A percentile compares a stretch with the other conserved stretches of the same genome.
These are phyloP conservation scores for Hippolais icterina DNA, from an alignment of 2,113 vertebrate genomes.

Conservation along the genomic window DNA sequence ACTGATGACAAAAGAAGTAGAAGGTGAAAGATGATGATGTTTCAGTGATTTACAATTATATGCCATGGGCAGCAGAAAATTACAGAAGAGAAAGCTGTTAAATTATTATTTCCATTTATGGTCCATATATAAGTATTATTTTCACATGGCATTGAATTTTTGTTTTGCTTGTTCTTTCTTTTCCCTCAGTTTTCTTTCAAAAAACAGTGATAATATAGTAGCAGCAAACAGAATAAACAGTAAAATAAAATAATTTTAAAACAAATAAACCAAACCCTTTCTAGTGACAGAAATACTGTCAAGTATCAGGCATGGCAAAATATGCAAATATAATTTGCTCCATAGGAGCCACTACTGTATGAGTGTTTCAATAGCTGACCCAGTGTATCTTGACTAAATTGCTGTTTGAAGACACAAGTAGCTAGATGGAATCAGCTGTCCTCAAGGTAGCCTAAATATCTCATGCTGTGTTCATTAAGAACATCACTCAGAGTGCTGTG, in stretches of 20 bases:
- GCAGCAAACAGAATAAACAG: background rate
- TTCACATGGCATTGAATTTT: background rate
- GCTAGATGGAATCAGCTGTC: slow-evolving; percentile 24
- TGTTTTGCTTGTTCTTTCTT: background rate
- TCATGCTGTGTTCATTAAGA: slow-evolving; percentile 57
- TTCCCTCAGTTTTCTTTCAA: background rate
- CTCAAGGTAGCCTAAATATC: slow-evolving; percentile 42
- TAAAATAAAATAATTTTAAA: background rate
- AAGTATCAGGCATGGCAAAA: background rate
- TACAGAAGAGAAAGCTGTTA: background rate
- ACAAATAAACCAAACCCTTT: background rate
- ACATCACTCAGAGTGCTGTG: background rate
- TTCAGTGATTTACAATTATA: background rate
- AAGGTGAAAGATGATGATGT: background rate
- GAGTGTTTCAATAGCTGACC: slow-evolving; percentile 6
- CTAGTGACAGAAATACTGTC: background rate
- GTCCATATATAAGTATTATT: background rate
- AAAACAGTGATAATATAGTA: background rate
- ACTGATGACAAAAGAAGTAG: background rate
- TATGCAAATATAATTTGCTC: background rate
- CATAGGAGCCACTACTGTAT: background rate
- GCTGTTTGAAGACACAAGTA: slow-evolving; percentile 21
- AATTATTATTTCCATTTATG: background rate
- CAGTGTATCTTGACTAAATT: slow-evolving; percentile 11
- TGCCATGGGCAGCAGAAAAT: background rate